Evolutionary conservation across 2,888 invertebrate genomes (phyloP).

Genomic region (Himalopsyche kuldschensis): DNA sequence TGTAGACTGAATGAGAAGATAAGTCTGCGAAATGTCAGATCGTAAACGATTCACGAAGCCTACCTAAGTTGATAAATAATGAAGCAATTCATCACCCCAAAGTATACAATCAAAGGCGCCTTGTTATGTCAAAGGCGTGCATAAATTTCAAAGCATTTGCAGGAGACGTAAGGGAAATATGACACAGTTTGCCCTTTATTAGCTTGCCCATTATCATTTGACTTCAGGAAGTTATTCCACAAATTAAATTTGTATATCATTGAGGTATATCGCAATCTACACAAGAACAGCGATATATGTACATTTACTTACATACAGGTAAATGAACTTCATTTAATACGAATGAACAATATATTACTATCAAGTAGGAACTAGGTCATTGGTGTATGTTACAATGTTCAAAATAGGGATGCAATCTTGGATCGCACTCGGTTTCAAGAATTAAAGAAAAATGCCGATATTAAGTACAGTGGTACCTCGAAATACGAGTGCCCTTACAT

Average conservation of each 20-base stretch:
- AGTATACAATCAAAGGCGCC: constrained; percentile 28
- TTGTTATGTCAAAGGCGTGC: constrained; percentile 5
- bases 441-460: too few species aligned
- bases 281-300: too few species aligned
- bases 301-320: too few species aligned
- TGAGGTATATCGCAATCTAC: too few species aligned
- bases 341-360: too few species aligned
- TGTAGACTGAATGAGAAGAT: constrained; percentile 17
- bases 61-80: constrained; percentile 32
- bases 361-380: too few species aligned
- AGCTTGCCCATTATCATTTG: neutral
- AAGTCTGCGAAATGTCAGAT: constrained; percentile 14
- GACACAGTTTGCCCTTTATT: neutral
- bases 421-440: too few species aligned
- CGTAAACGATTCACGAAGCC: constrained; percentile 8
- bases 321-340: too few species aligned
- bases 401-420: too few species aligned
- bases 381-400: too few species aligned
- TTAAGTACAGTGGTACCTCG: too few species aligned
- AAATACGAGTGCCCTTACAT: too few species aligned
- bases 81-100: constrained; percentile 33
- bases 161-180: neutral
- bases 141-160: neutral
- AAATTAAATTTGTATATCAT: neutral
- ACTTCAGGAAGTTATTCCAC: neutral